Conservation (phyloP, 2,113 vertebrate species). For the Poeciliopsis retropinna region DNA sequence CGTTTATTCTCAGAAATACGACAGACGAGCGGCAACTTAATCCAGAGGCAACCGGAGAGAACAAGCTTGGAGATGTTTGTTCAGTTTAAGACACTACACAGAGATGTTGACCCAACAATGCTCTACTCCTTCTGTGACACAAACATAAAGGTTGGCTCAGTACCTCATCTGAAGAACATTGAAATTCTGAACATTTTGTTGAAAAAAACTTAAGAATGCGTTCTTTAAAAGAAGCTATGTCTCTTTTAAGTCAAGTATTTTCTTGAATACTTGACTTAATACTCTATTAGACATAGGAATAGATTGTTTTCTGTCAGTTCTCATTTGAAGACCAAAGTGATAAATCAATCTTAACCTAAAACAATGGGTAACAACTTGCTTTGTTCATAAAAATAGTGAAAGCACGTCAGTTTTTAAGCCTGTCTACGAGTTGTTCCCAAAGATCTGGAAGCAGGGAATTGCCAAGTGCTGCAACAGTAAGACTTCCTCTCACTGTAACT, state of each 20-base stretch:
- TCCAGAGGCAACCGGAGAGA: not conserved
- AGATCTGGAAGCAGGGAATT: not conserved
- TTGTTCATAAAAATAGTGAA: not conserved
- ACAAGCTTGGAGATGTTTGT: not conserved
- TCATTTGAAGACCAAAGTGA: too few relatives aligned
- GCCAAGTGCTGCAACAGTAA: not conserved
- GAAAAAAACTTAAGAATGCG: not conserved
- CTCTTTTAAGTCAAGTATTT: too few relatives aligned
- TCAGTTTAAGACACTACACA: not conserved
- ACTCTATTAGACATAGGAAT: too few relatives aligned
- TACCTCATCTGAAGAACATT: too few relatives aligned
- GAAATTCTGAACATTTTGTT: not conserved
- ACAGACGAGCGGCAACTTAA: not conserved
- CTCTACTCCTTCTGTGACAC: too few relatives aligned
- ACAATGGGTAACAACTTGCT: too few relatives aligned
- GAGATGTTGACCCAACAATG: constrained; percentile 6
- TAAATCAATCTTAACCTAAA: too few relatives aligned
- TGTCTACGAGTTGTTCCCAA: too few relatives aligned
- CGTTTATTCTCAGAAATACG: not conserved
- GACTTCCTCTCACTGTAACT: not conserved
- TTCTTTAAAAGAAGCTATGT: not conserved
- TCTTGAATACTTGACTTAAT: too few relatives aligned
- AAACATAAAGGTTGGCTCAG: too few relatives aligned
- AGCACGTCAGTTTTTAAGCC: not conserved
- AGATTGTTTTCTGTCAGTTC: too few relatives aligned